Base-by-base conservation (phyloP, 1,140 invertebrate genomes). In the Drosophila cardini region DNA sequence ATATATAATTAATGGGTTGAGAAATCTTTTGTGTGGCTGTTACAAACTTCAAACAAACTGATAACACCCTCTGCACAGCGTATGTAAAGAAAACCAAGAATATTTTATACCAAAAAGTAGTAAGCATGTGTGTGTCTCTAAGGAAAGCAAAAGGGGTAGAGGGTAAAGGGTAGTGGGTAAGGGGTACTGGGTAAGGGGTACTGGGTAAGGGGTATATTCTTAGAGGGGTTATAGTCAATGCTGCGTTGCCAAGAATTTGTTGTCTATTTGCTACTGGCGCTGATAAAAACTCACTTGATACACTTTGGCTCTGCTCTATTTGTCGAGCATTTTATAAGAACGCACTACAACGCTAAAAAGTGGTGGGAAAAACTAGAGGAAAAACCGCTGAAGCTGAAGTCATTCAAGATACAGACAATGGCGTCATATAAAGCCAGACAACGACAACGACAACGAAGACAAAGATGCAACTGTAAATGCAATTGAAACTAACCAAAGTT, bases 221-320 rank as follows among this genome's bases (percentile, higher is more conserved):
- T n/a, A 5, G 30, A 7, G 7, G 15, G 55, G 42, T 15, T 26
- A n/a, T 61, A 69, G 30, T 57, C 45, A 67, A 67, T 72, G 70
- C 53, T 67, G 65, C 65, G 60, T 63, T 86, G 76, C 75, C 64
- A 87, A 87, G 68, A 87, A 73, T 78, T 82, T 87, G 78, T 81
- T 85, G 83, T 85, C 78, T 85, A 86, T 87, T 86, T 86, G 73
- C 79, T 79, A 72, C 58, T 70, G 64, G 62, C 70, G 82, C 83
- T 82, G 83, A 87, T 86, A 87, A 87, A 87, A 87, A 86, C 82
- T 86, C 79, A 87, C 83, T 86, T 82, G 58, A 86, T 87, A 75
- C 82, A 72, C 62, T 86, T 87, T 82, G 61, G 74, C 61, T 55
- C 8, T 75, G 64, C 69, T 78, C 21, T 80, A 82, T 77, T 82